Evolutionary conservation across 2,113 vertebrate species (phyloP).

Genomic region (Pontoporia blainvillei): DNA sequence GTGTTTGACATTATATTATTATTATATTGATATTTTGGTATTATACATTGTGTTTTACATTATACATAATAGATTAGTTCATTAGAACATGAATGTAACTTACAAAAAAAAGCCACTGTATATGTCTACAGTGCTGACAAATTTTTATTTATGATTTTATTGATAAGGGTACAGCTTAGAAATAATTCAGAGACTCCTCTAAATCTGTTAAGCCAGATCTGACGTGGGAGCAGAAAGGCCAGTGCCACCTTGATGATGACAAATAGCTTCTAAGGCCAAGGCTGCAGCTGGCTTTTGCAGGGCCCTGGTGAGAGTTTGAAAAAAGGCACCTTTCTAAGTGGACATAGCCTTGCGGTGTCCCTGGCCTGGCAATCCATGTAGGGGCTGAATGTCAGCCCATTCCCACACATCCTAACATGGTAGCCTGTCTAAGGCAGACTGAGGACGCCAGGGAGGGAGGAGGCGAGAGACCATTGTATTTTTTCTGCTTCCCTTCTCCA

Average conservation of each 20-base stretch:
- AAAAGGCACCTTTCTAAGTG: neutral
- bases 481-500: neutral
- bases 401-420: neutral
- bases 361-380: neutral
- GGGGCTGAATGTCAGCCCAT: neutral
- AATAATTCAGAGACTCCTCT: neutral
- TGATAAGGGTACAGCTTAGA: neutral
- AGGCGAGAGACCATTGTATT: neutral
- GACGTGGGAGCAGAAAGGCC: neutral
- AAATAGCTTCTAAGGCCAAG: neutral
- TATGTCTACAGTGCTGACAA: neutral
- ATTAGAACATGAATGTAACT: neutral
- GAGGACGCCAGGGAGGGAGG: neutral
- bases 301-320: neutral
- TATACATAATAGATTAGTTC: neutral
- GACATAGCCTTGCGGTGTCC: neutral
- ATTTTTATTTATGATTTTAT: conserved; percentile 1
- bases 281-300: neutral
- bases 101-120: neutral
- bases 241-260: neutral
- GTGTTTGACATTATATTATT: neutral
- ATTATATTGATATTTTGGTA: neutral
- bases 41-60: neutral
- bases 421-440: neutral
- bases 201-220: neutral